Evolutionary conservation across 2,113 vertebrate species (phyloP), one percentile per base, ranked within the genome.

Genomic region (Fregetta grallaria): DNA sequence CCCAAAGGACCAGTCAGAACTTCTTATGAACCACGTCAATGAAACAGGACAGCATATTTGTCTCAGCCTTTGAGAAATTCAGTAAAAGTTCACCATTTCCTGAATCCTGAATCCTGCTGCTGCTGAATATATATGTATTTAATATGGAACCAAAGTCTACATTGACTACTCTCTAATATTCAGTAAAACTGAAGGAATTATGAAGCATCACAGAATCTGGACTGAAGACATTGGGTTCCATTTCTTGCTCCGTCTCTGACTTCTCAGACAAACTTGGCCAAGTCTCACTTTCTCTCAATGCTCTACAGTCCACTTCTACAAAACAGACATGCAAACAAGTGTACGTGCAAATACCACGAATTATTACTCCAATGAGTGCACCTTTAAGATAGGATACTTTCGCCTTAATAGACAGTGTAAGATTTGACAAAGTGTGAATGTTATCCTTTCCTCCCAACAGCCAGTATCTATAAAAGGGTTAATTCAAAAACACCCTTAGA

Each of bases 401-500:
- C 38, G 85, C 20, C 26, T 78, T 50, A 76, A 61, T 9, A 91
- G 36, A 55, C 4, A 65, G 13, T 13, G 17, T 70, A 68, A 85
- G 32, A 90, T 86, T 82, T 96, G 47, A 78, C 67, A 79, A 71
- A 76, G 58, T 15, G 3, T 83, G 63, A 96, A 94, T 74, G 42
- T 63, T 62, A 86, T 75, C 65, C 66, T 79, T 85, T 53, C 67
- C 29, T 62, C 30, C 19, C 70, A 59, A 96, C 92, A 94, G 36
- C 36, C 44, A 1, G 49, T 29, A 88, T 40, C 93, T 95, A 95
- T 38, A 88, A 97, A 97, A 95, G 97, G 92, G 97, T 98, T 98
- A 97, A 96, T 91, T 97, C 93, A 82, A 89, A 93, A 91, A 94
- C 92, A 91, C 87, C 82, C 94, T 96, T 65, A 71, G 88, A 97